Base-by-base conservation (phyloP, 2,797 vertebrate species). In the Enteromius paludinosus region DNA sequence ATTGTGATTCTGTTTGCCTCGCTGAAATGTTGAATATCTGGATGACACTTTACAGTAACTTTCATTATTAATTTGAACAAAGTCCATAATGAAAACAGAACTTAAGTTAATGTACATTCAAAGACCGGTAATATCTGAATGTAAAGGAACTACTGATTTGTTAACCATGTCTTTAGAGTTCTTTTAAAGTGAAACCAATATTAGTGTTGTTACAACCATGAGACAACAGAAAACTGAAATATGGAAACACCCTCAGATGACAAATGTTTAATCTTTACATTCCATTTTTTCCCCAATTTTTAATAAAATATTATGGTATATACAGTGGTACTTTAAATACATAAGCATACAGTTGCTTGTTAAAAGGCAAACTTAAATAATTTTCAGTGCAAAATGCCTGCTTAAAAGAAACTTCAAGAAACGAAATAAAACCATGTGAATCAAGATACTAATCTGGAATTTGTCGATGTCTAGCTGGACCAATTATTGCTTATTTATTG, bases 401-500 rank as follows among this genome's bases (percentile, higher is more conserved):
- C 81, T 87, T 73, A 90, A 90, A 89, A 86, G 81, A 82, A 20
- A 43, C 9, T 9, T 61, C 1, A 77, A 77, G 45, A 80, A 86
- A 87, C 81, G 90, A 86, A 85, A 66, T 35, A 65, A 81, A 81
- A 68, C 49, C 43, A 82, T 89, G 72, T 52, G 33, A 89, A 88
- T 74, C 85, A 88, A 59, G 87, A 91, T 90, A 89, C 35, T 68
- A 80, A 83, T 84, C 61, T 41, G 74, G 45, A 83, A 79, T 76
- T 79, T 86, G 52, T 86, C 70, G 0, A 76, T 82, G 70, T 72
- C 88, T 85, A 83, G 83, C 88, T 76, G 78, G 87, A 90, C 88
- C 87, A 85, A 88, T 94, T 95, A 94, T 95, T 95, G 93, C 93
- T 94, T 87, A 89, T 89, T 90, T 90, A 82, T 80, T 87, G 83